Evolutionary conservation across 2,113 vertebrate genomes (phyloP).

Genomic region (Lophotis ruficrista): DNA sequence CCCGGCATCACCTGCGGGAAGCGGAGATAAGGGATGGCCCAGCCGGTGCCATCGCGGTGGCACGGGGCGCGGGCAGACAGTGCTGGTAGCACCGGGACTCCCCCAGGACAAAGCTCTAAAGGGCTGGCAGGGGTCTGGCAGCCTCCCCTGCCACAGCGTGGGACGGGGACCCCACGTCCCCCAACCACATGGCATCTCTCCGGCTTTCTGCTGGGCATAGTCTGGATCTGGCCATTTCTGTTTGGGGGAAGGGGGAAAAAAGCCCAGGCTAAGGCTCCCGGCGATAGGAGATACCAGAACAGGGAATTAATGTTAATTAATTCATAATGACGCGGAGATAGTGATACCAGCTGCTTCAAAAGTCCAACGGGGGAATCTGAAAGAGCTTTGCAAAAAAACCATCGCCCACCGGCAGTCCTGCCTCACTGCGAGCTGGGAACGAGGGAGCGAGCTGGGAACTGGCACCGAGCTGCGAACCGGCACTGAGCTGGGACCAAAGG

Average conservation of each 20-base stretch:
- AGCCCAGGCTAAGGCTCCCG: neutral
- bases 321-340: slow-evolving; percentile 61
- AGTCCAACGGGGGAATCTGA: slow-evolving; percentile 57
- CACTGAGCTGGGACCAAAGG: neutral
- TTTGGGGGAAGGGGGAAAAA: neutral
- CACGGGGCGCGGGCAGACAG: fast-evolving
- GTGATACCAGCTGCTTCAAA: slow-evolving; percentile 60
- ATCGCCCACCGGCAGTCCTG: slow-evolving; percentile 26
- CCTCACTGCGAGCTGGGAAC: neutral
- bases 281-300: slow-evolving; percentile 45
- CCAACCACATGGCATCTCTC: fast-evolving
- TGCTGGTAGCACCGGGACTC: neutral
- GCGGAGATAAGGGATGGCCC: neutral
- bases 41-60: fast-evolving
- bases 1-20: neutral
- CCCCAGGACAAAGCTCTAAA: neutral
- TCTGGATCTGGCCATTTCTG: neutral
- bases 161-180: neutral
- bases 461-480: neutral
- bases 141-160: fast-evolving
- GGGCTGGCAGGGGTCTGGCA: neutral
- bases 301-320: slow-evolving; percentile 67
- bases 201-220: neutral
- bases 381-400: slow-evolving; percentile 29
- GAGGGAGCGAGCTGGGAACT: neutral